Evolutionary conservation across 1,140 invertebrate species (phyloP), one percentile per base, ranked within the genome.

Genomic region (Drosophila carrolli): DNA sequence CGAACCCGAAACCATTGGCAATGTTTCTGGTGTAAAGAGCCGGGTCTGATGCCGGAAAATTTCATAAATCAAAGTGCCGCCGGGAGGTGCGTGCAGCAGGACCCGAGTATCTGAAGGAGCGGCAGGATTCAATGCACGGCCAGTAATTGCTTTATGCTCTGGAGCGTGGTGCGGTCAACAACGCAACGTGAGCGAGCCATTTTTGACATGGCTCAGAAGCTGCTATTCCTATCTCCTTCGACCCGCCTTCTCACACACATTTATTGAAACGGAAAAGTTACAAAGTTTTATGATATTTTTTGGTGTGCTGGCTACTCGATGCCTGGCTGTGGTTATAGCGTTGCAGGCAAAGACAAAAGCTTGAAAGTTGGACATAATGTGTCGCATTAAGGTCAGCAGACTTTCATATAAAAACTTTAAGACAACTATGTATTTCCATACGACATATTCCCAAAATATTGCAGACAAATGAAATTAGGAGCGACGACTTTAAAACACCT

Each of bases 111-210:
- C 60, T 53, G 55, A 58, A 50, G 53, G 19, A 19, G 19, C 41
- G 59, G n/a, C 56, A 38, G 75, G 58, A 85, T 86, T 86, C 83
- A 75, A 83, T 73, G 80, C 82, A 88, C 83, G 82, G 61, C 62
- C 75, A 62, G 83, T 86, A 86, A 86, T 86, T 86, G 82, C 83
- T 88, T 86, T 86, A 86, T 79, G 70, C 83, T 88, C 65, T 86
- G 66, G 77, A 88, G 75, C 82, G 82, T 86, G 82, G 79, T 81
- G 83, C 79, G 82, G 82, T 86, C 83, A 86, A 79, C 83, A 88
- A 68, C 75, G 83, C 79, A 86, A 76, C 83, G 82, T 86, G 83
- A 68, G 74, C 74, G 57, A 75, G 58, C 59, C 83, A 78, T 82
- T 86, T 75, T 75, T 82, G 78, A 72, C 74, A 88, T 72, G 67